phyloP scores from a whole-genome alignment of 2,888 invertebrate genomes.

The Salticus scenicus region DNA sequence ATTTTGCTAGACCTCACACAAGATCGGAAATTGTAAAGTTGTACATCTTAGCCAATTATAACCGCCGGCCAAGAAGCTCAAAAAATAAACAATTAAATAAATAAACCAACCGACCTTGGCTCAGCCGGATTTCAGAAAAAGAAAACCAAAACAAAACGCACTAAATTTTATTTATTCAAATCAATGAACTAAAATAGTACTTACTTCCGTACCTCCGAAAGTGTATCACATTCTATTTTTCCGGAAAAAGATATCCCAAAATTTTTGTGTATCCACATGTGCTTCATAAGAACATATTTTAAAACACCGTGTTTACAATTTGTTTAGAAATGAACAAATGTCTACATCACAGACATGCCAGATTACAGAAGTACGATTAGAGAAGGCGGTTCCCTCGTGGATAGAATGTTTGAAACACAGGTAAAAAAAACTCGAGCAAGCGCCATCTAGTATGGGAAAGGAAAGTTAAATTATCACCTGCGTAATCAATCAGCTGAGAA shows the following conservation, averaged over 20 bases:
- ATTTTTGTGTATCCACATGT: background rate
- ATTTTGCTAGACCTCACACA: too few species aligned
- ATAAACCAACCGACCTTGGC: constrained; percentile 7
- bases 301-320: background rate
- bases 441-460: background rate
- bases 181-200: background rate
- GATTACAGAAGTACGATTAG: background rate
- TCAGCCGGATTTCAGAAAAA: constrained; percentile 15
- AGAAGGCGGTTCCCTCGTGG: background rate
- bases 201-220: background rate
- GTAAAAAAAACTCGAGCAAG: background rate
- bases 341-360: background rate
- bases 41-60: too few species aligned
- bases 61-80: too few species aligned
- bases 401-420: background rate
- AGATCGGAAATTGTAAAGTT: too few species aligned
- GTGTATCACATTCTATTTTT: background rate
- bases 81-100: background rate
- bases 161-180: background rate
- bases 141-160: background rate
- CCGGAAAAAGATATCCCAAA: background rate
- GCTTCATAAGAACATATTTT: background rate
- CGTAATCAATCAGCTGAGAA: too few species aligned
- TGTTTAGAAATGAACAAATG: background rate
- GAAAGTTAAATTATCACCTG: background rate